Percentiles rank a stretch among this genome's conserved stretches.
These are phyloP conservation scores for Neria commutata DNA, from an alignment of 2,888 invertebrate species.

Conservation along the genomic window DNA sequence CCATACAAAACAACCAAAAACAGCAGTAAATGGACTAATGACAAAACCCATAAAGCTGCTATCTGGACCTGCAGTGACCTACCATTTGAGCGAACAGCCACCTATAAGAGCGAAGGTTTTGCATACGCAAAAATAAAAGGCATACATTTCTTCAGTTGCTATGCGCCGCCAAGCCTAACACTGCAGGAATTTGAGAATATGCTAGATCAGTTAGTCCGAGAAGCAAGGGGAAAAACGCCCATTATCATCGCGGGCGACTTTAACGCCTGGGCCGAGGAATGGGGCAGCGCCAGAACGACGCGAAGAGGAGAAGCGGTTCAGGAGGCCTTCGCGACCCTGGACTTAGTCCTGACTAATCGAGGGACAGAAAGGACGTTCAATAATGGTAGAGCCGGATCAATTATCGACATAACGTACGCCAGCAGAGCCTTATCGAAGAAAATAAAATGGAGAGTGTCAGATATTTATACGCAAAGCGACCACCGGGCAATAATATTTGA, in stretches of 20 bases:
- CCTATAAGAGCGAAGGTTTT: neutral
- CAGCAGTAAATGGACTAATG: neutral
- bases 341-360: neutral
- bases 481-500: neutral
- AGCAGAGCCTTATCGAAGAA: neutral
- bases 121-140: conserved; percentile 3
- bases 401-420: neutral
- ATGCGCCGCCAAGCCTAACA: conserved; percentile 6
- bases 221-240: neutral
- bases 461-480: neutral
- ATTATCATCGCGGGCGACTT: conserved; percentile 13
- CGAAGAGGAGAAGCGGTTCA: conserved; percentile 5
- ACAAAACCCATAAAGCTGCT: neutral
- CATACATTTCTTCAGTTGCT: conserved; percentile 13
- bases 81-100: neutral
- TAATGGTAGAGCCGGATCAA: neutral
- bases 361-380: neutral
- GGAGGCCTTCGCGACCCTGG: neutral
- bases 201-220: neutral
- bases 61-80: neutral
- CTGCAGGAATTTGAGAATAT: neutral
- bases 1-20: neutral
- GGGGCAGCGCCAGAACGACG: conserved; percentile 5
- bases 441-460: neutral
- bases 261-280: conserved; percentile 16